Evolutionary conservation across 2,797 vertebrate species (phyloP).

Genomic region (Hemibagrus guttatus): DNA sequence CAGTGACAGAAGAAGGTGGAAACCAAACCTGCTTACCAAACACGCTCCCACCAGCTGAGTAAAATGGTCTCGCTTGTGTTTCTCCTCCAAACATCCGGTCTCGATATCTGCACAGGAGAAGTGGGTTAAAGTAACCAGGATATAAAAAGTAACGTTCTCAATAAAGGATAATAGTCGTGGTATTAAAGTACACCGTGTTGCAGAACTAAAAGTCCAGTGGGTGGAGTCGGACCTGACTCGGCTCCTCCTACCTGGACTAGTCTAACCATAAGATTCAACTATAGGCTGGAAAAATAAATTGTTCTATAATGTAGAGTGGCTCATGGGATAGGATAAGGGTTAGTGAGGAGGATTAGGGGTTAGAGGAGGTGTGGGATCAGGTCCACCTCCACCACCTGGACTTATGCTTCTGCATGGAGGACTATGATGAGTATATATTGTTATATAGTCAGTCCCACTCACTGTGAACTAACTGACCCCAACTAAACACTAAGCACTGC

Average conservation of each 20-base stretch:
- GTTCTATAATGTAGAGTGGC: neutral
- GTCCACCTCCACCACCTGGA: neutral
- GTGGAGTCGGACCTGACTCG: neutral
- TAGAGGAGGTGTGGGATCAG: neutral
- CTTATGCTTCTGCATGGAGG: neutral
- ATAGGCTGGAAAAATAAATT: neutral
- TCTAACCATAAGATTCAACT: neutral
- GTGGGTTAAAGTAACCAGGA: neutral
- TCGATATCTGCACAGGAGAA: slow-evolving; percentile 85
- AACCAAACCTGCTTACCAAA: slow-evolving; percentile 83
- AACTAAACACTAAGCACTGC: too few relatives aligned
- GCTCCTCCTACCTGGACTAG: neutral
- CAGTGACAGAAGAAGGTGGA: neutral
- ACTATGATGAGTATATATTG: neutral
- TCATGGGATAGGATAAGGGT: neutral
- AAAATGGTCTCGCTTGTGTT: slow-evolving; percentile 95
- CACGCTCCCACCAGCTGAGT: slow-evolving; percentile 94
- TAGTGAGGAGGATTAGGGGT: neutral
- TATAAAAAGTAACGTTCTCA: neutral
- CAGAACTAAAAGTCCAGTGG: neutral
- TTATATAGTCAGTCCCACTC: neutral
- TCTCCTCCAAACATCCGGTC: slow-evolving; percentile 96
- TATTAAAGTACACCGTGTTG: neutral
- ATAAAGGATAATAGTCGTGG: neutral
- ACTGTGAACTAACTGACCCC: neutral